Conservation (phyloP, 2,888 invertebrate species). For the Gari tellinella region DNA sequence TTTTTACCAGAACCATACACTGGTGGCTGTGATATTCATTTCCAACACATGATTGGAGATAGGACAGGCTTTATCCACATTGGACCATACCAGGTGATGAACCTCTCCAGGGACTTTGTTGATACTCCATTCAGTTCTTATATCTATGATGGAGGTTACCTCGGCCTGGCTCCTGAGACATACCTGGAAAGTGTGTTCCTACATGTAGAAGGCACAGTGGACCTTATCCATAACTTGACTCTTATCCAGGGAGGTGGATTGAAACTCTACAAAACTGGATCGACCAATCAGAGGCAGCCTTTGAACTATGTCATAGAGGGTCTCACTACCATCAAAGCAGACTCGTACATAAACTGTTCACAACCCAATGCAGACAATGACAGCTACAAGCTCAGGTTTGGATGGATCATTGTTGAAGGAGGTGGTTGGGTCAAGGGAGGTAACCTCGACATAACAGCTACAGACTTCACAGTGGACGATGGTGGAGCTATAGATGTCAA, state of each 20-base stretch:
- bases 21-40: constrained; percentile 64
- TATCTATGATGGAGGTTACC: constrained; percentile 71
- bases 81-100: constrained; percentile 73
- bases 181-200: constrained; percentile 71
- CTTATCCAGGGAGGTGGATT: constrained; percentile 71
- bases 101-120: constrained; percentile 66
- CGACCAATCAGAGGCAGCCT: constrained; percentile 62
- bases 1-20: constrained; percentile 65
- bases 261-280: constrained; percentile 69
- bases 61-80: constrained; percentile 72
- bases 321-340: constrained; percentile 71
- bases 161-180: constrained; percentile 74
- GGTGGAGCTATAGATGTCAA: constrained; percentile 73
- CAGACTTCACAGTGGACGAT: constrained; percentile 72
- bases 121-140: constrained; percentile 76
- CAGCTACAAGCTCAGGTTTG: constrained; percentile 64
- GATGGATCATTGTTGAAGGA: constrained; percentile 69
- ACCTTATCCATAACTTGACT: constrained; percentile 74
- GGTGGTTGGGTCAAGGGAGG: constrained; percentile 70
- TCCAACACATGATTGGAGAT: constrained; percentile 77
- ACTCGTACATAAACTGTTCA: constrained; percentile 67
- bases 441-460: constrained; percentile 65
- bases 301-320: constrained; percentile 69
- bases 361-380: constrained; percentile 69
- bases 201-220: constrained; percentile 71